Evolutionary conservation across 1,140 invertebrate species (phyloP), one percentile per base, ranked within the genome.

Genomic region (Diuraphis noxia): DNA sequence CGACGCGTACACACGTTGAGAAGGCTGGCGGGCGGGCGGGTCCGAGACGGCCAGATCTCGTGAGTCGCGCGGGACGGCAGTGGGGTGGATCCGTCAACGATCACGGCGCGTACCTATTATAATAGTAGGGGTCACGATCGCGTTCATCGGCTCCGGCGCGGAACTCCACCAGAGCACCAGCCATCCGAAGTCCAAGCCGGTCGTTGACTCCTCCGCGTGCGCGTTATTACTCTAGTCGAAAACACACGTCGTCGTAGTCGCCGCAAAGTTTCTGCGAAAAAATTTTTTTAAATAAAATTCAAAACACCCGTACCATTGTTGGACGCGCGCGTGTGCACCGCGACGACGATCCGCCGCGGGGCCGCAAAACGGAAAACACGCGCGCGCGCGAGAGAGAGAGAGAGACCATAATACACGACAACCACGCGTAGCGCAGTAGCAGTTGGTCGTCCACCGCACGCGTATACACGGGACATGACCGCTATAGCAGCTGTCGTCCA

Each of bases 171-270:
- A 90, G 56, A 72, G 41, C 88, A 81, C 77, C 63, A 82, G 77
- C 89, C 89, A 91, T 91, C 89, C 77, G 72, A 91, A 91, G 89
- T 91, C 89, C 89, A 40, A 91, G 89, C 89, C 89, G 89, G 89
- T 91, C 89, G 89, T 91, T 91, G 89, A 91, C 89, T 82, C 77
- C 77, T 5, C 41, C 72, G 89, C 41, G 72, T 43, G 84, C 77
- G 89, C 89, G 56, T 79, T 46, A 7, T 34, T 72, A 40, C 34
- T 23, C 40, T 36, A 0, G 40, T 36, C 72, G 34, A 46, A 49
- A 43, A 90, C 43, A 81, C 72, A 49, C 63, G 23, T 43, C 21
- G 41, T 46, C 63, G 63, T 17, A 56, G 36, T 34, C 52, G 52
- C 36, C 21, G 79, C n/a, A 72, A 72, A 72, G 56, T 72, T 72